Evolutionary conservation across 2,797 vertebrate genomes (phyloP).

Genomic region (Chanos chanos): DNA sequence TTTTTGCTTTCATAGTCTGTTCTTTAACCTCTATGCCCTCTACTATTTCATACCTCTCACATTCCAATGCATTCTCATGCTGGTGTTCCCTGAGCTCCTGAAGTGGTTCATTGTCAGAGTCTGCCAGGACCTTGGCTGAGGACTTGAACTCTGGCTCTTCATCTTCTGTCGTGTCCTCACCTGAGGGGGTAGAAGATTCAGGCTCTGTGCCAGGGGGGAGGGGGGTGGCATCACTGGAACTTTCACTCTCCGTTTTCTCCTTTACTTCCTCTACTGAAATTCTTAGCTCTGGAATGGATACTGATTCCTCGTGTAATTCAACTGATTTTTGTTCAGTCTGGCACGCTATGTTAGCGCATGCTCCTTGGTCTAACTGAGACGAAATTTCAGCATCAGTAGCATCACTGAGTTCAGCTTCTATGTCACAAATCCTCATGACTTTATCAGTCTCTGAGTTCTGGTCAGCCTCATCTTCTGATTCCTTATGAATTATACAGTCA

Average conservation of each 20-base stretch:
- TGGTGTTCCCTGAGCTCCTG: neutral
- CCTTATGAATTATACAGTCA: neutral
- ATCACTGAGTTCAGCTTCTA: neutral
- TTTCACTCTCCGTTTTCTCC: conserved; percentile 13
- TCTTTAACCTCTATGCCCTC: too few relatives aligned
- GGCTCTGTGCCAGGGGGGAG: conserved; percentile 22
- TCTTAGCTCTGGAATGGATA: neutral
- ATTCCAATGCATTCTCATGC: conserved; percentile 10
- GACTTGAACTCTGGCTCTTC: neutral
- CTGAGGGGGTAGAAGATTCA: conserved; percentile 37
- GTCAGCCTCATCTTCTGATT: conserved; percentile 1
- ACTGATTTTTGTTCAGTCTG: neutral
- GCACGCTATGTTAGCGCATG: neutral
- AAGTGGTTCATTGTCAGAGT: neutral
- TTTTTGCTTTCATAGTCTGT: neutral
- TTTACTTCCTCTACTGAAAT: neutral
- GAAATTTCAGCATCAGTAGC: neutral
- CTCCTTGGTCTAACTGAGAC: neutral
- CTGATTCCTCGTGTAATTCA: neutral
- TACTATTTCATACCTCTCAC: neutral
- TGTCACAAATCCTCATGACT: neutral
- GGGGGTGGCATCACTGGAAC: conserved; percentile 4
- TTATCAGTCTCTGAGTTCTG: neutral
- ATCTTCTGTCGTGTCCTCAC: conserved; percentile 34
- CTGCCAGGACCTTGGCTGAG: neutral